Percentiles rank a stretch among this genome's conserved stretches.
These are phyloP conservation scores for Julus scanicus DNA, from an alignment of 2,888 invertebrate species.

Conservation along the genomic window DNA sequence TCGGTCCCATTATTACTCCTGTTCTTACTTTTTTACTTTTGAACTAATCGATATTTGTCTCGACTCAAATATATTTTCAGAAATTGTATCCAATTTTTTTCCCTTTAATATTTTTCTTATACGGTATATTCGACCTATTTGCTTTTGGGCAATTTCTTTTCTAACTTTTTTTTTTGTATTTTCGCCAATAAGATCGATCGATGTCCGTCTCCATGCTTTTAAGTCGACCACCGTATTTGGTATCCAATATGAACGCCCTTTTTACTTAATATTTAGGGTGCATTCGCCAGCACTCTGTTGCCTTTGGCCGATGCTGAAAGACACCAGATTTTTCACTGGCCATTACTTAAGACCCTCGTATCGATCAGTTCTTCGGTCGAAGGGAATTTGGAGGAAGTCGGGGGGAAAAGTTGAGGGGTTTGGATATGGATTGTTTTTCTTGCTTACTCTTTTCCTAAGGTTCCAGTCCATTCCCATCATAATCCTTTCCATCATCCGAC, in stretches of 20 bases:
- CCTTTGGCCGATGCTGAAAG: constrained; percentile 17
- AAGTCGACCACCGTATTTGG: neutral
- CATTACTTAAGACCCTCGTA: constrained; percentile 22
- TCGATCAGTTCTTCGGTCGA: neutral
- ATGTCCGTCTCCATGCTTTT: constrained; percentile 2
- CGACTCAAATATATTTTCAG: neutral
- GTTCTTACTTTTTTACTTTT: neutral
- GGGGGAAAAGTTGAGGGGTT: neutral
- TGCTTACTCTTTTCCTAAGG: neutral
- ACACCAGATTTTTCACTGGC: constrained; percentile 33
- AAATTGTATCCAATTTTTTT: neutral
- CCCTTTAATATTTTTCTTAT: neutral
- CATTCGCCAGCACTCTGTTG: constrained; percentile 9
- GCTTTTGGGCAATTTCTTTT: neutral
- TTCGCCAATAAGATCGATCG: constrained; percentile 38
- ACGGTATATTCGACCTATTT: neutral
- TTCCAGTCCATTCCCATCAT: constrained; percentile 2
- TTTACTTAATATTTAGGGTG: constrained; percentile 31
- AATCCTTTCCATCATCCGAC: neutral
- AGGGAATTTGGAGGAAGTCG: neutral
- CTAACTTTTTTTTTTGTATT: neutral
- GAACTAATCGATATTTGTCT: neutral
- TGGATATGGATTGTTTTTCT: constrained; percentile 11
- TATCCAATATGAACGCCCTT: neutral
- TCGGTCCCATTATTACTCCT: neutral